Evolutionary conservation across 1,140 invertebrate genomes (phyloP), one percentile per base, ranked within the genome.

Genomic region (Pogonomyrmex californicus): DNA sequence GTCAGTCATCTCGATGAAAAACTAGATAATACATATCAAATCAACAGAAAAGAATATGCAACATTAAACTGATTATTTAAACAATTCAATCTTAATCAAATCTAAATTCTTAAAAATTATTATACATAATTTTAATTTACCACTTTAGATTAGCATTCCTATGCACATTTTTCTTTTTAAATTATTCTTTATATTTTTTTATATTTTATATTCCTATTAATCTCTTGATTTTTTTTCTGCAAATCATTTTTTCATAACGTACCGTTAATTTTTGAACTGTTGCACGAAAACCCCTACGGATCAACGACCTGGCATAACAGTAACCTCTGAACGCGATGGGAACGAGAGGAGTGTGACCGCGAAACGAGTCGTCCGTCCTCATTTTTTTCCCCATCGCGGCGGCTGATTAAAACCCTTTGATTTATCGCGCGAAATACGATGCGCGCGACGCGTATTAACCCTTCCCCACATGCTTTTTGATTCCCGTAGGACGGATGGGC

Each of bases 341-440:
- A 82, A 73, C 14, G 79, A 30, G n/a, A 58, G 14, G 54, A 47
- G 23, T 47, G 54, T 58, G 47, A 82, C 51, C 66, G 30, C 66
- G 65, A 73, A 82, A 54, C 47, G 47, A 81, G 41, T 75, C 47
- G 47, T 4, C 17, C 44, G n/a, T 49, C 36, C 75, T 68, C 76
- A 79, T 66, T 86, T 68, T 68, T 81, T 70, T 58, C 78, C 33
- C 85, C 65, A 56, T 51, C 66, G 51, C 51, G 14, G 58, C 38
- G 38, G 47, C 86, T 87, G 86, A 87, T 87, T 87, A 87, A 87
- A 87, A 82, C 86, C 60, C 70, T 87, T 83, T 85, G 86, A 87
- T 87, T 87, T 87, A 87, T 87, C 79, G 68, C 30, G 47, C 68
- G 68, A 87, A 85, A 87, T 85, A 85, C 79, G 86, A 85, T 63